Base-by-base conservation (phyloP, 2,113 vertebrate species). In the Neoarius graeffei region DNA sequence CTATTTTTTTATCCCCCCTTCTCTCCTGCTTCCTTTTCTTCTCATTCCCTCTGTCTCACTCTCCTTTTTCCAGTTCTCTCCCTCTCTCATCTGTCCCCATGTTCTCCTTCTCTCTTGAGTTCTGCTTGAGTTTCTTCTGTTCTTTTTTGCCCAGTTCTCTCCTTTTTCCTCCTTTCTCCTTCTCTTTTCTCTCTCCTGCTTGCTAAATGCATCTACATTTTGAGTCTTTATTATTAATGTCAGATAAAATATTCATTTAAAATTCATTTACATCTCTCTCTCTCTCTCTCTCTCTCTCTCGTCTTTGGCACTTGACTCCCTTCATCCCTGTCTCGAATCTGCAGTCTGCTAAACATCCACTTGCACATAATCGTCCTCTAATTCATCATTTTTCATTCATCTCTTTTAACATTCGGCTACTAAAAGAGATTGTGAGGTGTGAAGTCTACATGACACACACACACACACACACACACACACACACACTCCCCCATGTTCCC, bases 361-460 rank as follows among this genome's bases (percentile, higher is more conserved):
- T 79, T 79, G 50, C 50, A 56, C 52, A 17, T 56, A 56, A 77
- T 77, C 23, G 52, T 5, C 4, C 10, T 23, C 42, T 79, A 54
- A 30, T 81, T 81, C 20, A 1, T 79, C 74, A 79, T 81, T 59
- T 30, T 81, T n/a, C n/a, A 59, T 30, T 81, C 11, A 5, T 77
- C 23, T 52, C 25, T n/a, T 27, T 27, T 80, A 79, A 79, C 7
- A 13, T 79, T 54, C 7, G 19, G 56, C 50, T n/a, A 15, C 30
- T 57, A 59, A 59, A 81, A 81, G 27, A 81, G 54, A 59, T 81
- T 59, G n/a, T 30, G 56, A 81, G 79, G 56, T 81, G 79, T 59
- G 56, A 81, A 81, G 27, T 59, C 54, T 57, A 57, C n/a, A 30
- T 42, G 42, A n/a, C n/a, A 30, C 27, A 48, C 76, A 80, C 76